These are phyloP conservation scores for Hybos culiciformis DNA, from an alignment of 2,888 invertebrate genomes.

Conservation along the genomic window DNA sequence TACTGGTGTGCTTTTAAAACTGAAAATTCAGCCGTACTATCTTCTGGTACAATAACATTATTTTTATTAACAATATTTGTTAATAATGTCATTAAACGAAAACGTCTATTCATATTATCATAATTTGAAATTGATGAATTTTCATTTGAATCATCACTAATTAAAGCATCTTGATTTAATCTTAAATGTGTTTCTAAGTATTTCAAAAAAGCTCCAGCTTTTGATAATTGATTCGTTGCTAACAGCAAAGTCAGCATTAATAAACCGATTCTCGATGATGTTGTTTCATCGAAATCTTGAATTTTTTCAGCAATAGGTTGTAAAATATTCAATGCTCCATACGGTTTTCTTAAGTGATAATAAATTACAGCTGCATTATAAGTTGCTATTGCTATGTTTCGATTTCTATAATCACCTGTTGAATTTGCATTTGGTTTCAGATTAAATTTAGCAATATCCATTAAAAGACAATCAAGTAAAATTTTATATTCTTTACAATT, in stretches of 20 bases:
- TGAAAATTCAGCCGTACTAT: conserved; percentile 29
- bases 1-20: conserved; percentile 34
- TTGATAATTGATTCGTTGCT: conserved; percentile 30
- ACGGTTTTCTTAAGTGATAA: conserved; percentile 31
- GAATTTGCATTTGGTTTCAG: neutral
- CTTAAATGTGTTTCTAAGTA: conserved; percentile 25
- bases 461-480: conserved; percentile 52
- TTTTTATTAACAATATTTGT: conserved; percentile 29
- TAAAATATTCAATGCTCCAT: conserved; percentile 27
- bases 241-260: conserved; percentile 29
- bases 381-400: conserved; percentile 18
- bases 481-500: conserved; percentile 59
- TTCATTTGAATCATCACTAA: conserved; percentile 16
- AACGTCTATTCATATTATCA: conserved; percentile 21
- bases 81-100: conserved; percentile 26
- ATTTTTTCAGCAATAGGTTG: conserved; percentile 23
- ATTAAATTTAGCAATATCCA: conserved; percentile 24
- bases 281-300: conserved; percentile 26
- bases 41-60: conserved; percentile 26
- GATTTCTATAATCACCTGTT: conserved; percentile 2
- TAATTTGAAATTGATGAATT: conserved; percentile 13
- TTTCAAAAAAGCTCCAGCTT: conserved; percentile 30
- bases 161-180: conserved; percentile 13
- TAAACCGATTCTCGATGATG: conserved; percentile 26
- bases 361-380: conserved; percentile 32